Conservation (phyloP, 2,113 vertebrate species). For the Eurystomus gularis region DNA sequence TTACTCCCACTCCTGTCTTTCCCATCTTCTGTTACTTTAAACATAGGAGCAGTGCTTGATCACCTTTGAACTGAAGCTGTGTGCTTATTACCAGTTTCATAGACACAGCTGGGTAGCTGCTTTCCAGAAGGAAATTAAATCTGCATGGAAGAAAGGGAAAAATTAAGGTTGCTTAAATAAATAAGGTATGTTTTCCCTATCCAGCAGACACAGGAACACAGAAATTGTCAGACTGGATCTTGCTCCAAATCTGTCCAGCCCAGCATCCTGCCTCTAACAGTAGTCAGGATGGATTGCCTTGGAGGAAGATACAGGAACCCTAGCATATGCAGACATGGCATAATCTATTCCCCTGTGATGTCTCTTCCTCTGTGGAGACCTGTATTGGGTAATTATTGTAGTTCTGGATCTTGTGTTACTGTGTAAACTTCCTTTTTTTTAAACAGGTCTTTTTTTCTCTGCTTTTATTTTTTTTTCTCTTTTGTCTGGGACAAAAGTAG, state of each 20-base stretch:
- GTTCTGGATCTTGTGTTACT: slow-evolving; percentile 27
- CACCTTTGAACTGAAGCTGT: slow-evolving; percentile 49
- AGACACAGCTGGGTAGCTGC: slow-evolving; percentile 29
- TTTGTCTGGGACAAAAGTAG: neutral
- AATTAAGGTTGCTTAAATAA: slow-evolving; percentile 5
- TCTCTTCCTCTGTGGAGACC: slow-evolving; percentile 9
- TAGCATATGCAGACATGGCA: slow-evolving; percentile 6
- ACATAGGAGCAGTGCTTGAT: neutral
- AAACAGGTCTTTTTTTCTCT: neutral
- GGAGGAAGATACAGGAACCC: neutral
- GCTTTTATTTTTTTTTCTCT: neutral
- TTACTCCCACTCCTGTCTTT: neutral
- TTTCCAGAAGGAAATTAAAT: slow-evolving; percentile 66
- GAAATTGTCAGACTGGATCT: neutral
- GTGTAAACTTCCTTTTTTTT: slow-evolving; percentile 23
- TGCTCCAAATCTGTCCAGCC: neutral
- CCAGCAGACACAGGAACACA: neutral
- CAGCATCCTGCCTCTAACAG: slow-evolving; percentile 9
- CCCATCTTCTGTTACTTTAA: slow-evolving; percentile 23
- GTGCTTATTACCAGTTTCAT: slow-evolving; percentile 35
- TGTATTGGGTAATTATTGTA: neutral
- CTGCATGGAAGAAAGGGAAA: slow-evolving; percentile 12
- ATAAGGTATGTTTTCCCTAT: slow-evolving; percentile 30
- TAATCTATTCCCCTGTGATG: slow-evolving; percentile 33
- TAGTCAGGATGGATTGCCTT: neutral